Evolutionary conservation across 1,140 invertebrate genomes (phyloP).

Genomic region (Drosophila biarmipes): DNA sequence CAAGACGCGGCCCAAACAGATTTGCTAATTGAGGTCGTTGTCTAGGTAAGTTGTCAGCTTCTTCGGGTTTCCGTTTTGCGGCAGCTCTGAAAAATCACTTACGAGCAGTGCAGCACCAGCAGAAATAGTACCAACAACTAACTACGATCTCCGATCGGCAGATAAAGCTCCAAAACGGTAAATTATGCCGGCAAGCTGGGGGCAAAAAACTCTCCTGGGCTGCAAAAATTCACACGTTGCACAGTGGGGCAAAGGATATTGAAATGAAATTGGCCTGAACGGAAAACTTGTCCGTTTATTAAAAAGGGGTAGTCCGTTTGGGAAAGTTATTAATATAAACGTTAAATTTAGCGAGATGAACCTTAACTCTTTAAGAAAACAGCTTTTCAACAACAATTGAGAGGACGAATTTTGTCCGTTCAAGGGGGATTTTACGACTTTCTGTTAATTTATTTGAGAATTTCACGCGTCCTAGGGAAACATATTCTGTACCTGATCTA

Average conservation of each 20-base stretch:
- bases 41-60: constrained; percentile 70
- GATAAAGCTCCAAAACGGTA: constrained; percentile 65
- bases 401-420: background rate
- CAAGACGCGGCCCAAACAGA: constrained; percentile 55
- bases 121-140: constrained; percentile 8
- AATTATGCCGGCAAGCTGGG: constrained; percentile 73
- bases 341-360: too few species aligned
- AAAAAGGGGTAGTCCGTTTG: too few species aligned
- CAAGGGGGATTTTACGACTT: too few species aligned
- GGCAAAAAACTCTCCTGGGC: constrained; percentile 20
- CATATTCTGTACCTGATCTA: background rate
- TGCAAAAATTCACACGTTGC: constrained; percentile 42
- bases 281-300: too few species aligned
- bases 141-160: constrained; percentile 33
- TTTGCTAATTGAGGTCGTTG: constrained; percentile 77
- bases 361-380: too few species aligned
- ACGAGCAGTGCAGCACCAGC: constrained; percentile 24
- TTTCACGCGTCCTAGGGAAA: constrained; percentile 3
- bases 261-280: too few species aligned
- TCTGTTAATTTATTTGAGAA: background rate
- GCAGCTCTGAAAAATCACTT: constrained; percentile 69
- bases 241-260: constrained; percentile 23
- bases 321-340: too few species aligned
- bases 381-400: background rate
- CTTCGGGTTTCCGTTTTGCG: constrained; percentile 24